Evolutionary conservation across 1,140 invertebrate genomes (phyloP).

Genomic region (Drosophila novamexicana): DNA sequence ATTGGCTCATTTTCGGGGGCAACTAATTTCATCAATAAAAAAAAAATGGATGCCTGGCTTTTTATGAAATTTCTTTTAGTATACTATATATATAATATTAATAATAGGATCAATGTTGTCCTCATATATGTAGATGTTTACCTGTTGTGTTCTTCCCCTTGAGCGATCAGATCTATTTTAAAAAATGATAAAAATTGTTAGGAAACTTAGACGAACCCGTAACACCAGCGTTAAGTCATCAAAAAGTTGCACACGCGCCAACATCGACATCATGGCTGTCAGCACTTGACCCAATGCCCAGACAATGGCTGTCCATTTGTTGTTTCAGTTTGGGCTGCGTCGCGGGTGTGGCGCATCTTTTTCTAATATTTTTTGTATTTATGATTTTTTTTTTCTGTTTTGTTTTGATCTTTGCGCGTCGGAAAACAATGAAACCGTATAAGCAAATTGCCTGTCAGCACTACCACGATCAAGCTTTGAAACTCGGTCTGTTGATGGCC

Average conservation of each 20-base stretch:
- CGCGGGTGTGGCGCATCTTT: constrained; percentile 79
- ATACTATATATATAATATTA: neutral
- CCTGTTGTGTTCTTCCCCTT: neutral
- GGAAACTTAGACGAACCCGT: constrained; percentile 6
- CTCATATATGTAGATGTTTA: neutral
- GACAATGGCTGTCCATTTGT: constrained; percentile 73
- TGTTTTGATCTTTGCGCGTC: constrained; percentile 77
- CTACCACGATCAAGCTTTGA: constrained; percentile 48
- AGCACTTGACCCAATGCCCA: constrained; percentile 78
- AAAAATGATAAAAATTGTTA: neutral
- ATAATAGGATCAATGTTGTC: too few species aligned
- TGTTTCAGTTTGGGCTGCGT: constrained; percentile 41
- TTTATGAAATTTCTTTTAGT: constrained; percentile 15
- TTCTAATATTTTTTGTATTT: constrained; percentile 49
- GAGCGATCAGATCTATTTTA: neutral
- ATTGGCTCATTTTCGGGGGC: constrained; percentile 30
- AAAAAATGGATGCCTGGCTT: too few species aligned
- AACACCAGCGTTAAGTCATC: constrained; percentile 59
- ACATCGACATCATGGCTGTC: constrained; percentile 47
- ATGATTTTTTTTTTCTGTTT: constrained; percentile 51
- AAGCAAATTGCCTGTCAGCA: constrained; percentile 74
- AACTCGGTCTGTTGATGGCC: constrained; percentile 48
- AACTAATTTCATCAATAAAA: constrained; percentile 6
- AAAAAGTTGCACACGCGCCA: constrained; percentile 64
- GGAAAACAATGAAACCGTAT: constrained; percentile 62